Conservation (phyloP, 2,888 invertebrate species). For the Dolichopus griseipennis region DNA sequence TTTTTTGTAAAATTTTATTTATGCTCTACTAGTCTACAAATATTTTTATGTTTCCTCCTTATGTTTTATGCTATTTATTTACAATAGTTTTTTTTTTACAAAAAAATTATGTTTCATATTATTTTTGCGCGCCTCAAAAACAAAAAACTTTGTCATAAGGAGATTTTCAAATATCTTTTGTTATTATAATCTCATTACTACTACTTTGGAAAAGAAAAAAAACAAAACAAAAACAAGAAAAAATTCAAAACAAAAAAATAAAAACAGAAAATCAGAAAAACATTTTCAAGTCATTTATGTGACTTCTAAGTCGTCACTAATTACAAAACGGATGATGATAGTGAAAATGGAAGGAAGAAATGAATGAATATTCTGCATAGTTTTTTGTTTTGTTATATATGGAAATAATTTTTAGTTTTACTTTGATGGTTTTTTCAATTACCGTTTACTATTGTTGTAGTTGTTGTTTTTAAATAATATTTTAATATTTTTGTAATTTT, state of each 20-base stretch:
- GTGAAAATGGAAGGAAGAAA: not conserved
- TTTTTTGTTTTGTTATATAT: not conserved
- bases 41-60: not conserved
- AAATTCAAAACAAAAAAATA: not conserved
- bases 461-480: not conserved
- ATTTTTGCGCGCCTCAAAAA: not conserved
- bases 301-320: not conserved
- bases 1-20: not conserved
- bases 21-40: slow-evolving; percentile 6
- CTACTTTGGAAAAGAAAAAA: not conserved
- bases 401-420: not conserved
- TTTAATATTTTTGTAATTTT: not conserved
- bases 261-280: not conserved
- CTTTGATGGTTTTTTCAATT: not conserved
- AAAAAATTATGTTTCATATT: not conserved
- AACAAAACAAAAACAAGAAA: not conserved
- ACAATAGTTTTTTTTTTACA: not conserved
- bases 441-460: not conserved
- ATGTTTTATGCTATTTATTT: too few species aligned
- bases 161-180: slow-evolving; percentile 1
- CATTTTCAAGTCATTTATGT: not conserved
- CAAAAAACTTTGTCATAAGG: not conserved
- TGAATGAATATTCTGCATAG: not conserved
- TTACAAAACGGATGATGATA: not conserved
- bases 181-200: slow-evolving; percentile 3